Base-by-base conservation (phyloP, 2,888 invertebrate species). In the Athalia cordata region DNA sequence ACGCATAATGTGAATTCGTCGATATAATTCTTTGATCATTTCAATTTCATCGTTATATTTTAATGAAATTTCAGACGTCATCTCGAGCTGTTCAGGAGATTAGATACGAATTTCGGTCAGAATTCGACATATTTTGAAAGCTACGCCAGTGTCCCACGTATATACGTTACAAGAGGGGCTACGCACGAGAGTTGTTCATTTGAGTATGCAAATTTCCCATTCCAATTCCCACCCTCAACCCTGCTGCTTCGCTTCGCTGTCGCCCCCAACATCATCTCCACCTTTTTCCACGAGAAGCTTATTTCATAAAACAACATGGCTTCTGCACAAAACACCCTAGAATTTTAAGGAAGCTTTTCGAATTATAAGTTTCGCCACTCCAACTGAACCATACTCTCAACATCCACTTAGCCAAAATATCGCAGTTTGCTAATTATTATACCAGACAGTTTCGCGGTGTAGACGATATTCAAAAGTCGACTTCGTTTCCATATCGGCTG, bases 161-260 rank as follows among this genome's bases (percentile, higher is more conserved):
- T 29, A 29, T 59, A 66, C 50, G 49, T 75, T 75, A 55, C 77
- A 77, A 67, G 8, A 55, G 68, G 75, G 62, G 75, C 50, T 75
- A 57, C 29, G n/a, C 62, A 29, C 72, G 52, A 62, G 78, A 78
- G 76, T 67, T 77, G 78, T 77, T 80, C 79, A 70, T 80, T 81
- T 79, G 79, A 79, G 76, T 79, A 78, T 78, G 80, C 70, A 81
- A 81, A 81, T 80, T 80, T 67, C 45, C 11, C 77, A 50, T 75
- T 50, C 75, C 75, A 49, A 62, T 50, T 57, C 68, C 59, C 50
- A 62, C 13, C 68, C 6, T 76, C 77, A 52, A 15, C 77, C 75
- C 78, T 47, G 70, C 78, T 47, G 70, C 5, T 13, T 9, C 70
- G 49, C 55, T 70, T 61, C 70, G 52, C 67, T 29, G 6, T 29